Evolutionary conservation across 2,888 invertebrate genomes (phyloP), one percentile per base, ranked within the genome.

Genomic region (Galerucella pusilla): DNA sequence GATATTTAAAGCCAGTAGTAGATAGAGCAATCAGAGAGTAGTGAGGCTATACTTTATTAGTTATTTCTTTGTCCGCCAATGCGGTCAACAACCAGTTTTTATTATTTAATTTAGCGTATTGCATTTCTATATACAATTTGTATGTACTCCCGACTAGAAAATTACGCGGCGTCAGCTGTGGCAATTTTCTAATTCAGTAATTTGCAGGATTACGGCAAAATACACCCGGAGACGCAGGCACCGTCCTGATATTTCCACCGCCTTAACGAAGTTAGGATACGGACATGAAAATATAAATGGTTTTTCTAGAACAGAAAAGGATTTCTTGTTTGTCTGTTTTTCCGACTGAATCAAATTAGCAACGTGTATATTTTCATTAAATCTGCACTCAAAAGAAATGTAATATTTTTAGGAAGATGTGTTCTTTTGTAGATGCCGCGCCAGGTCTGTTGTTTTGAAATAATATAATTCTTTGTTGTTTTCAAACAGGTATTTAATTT

Each of bases 161-260:
- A 81, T 81, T 81, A 79, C 80, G 73, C 67, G 71, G 80, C 80
- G 80, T 78, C 81, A 81, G 80, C 81, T 80, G 81, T 74, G 72
- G 75, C 78, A 78, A 81, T 81, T 80, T 81, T 80, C 81, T 81
- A 81, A 81, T 80, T 79, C 81, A 79, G 74, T 81, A 80, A 81
- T 77, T 79, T 77, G 73, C 75, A 73, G 75, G 71, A 74, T 76
- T 77, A 73, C 73, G 75, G 60, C 35, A 61, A 72, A 67, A 66
- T 65, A 72, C 66, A 72, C 46, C 14, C 35, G 35, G 65, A 16
- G 28, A 66, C 60, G 54, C 65, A 45, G 42, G 49, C 71, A 71
- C 20, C 54, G 65, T 42, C 63, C 63, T 63, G 63, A 63, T 63
- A 42, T 12, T 42, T 63, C 63, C 57, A 54, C 64, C 20, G 71